Evolutionary conservation across 2,888 invertebrate species (phyloP).

Genomic region (Leptarthrus brevirostris): DNA sequence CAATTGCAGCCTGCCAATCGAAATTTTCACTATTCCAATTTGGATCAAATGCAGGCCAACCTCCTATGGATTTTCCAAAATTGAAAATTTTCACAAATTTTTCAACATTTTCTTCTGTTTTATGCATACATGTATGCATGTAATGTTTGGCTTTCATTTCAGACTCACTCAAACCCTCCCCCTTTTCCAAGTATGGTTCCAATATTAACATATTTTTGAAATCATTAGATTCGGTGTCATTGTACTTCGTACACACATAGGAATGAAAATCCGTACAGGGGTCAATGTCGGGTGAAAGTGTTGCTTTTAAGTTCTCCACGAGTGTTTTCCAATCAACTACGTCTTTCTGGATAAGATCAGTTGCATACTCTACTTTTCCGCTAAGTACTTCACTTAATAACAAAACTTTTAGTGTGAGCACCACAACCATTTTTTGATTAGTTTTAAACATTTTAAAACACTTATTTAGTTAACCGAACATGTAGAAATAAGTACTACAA

Average conservation of each 20-base stretch:
- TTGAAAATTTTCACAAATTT: background rate
- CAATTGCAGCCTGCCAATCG: slow-evolving; percentile 6
- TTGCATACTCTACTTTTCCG: too few relatives aligned
- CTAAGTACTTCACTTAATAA: too few relatives aligned
- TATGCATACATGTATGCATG: background rate
- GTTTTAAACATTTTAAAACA: too few relatives aligned
- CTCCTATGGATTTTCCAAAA: background rate
- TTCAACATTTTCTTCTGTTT: background rate
- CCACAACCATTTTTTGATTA: too few relatives aligned
- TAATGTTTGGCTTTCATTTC: background rate
- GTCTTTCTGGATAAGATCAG: too few relatives aligned
- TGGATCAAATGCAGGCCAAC: slow-evolving; percentile 13
- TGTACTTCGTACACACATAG: background rate
- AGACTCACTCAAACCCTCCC: background rate
- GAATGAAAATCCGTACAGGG: background rate
- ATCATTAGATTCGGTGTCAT: too few relatives aligned
- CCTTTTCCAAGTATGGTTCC: background rate
- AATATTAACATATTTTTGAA: background rate
- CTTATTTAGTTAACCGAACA: too few relatives aligned
- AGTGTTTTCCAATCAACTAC: too few relatives aligned
- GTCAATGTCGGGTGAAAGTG: background rate
- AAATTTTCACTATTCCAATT: slow-evolving; percentile 1
- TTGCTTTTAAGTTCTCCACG: too few relatives aligned
- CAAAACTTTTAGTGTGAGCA: too few relatives aligned
- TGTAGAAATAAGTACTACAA: too few relatives aligned